Base-by-base conservation (phyloP, 2,797 vertebrate species). In the Phalloptychus januarius region DNA sequence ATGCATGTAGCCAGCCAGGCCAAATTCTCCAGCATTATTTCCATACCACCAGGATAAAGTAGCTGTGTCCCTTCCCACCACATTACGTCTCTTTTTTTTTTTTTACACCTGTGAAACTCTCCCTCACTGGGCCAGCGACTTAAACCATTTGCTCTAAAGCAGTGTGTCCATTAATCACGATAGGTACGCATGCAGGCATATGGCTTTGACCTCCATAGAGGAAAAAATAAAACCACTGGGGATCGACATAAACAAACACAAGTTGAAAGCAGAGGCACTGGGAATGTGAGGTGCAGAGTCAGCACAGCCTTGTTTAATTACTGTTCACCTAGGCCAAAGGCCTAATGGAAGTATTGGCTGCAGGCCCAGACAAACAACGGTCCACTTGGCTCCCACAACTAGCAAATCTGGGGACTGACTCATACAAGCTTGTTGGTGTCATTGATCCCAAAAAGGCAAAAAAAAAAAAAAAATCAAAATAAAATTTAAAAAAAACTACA, bases 311-410 rank as follows among this genome's bases (percentile, higher is more conserved):
- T 90, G 91, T 94, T 94, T 94, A 94, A 95, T 94, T 92, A 91
- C 87, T 82, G 87, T 88, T 94, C 92, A 95, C 94, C 94, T 95
- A 93, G 91, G 91, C 95, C 89, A 94, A 93, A 88, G 91, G 89
- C 92, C 91, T 95, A 95, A 96, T 95, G 93, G 95, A 94, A 87
- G 89, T 89, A 82, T 94, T 96, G 95, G 95, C 94, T 72, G 77
- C 52, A 1, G 79, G 94, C 95, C 96, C 94, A 93, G 95, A 93
- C 90, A 94, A 94, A 95, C 92, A 94, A 83, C 52, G 86, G 81
- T 91, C 86, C 77, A 83, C 92, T 93, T 88, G 89, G 92, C 90
- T 87, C 88, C 80, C 63, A 76, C 80, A 61, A 67, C 71, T 72
- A 79, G 83, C 83, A 90, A 89, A 88, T 89, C 83, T 90, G 75